A percentile compares a stretch with the other conserved stretches of the same genome.
Evolutionary conservation across 2,113 vertebrate species (phyloP).

Genomic region (Neodon shergylaensis): DNA sequence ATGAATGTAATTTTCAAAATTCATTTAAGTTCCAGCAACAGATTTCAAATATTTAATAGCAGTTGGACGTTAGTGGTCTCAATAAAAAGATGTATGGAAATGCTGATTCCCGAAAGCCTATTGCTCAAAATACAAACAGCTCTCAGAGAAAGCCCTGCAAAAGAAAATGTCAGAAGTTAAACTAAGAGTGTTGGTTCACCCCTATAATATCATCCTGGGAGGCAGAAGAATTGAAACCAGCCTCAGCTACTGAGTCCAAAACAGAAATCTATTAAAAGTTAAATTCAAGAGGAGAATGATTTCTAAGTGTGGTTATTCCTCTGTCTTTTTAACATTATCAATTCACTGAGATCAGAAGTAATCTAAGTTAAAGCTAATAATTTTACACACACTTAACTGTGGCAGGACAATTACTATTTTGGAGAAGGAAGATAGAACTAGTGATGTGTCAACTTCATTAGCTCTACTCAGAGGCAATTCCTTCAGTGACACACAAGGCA

Average conservation of each 20-base stretch:
- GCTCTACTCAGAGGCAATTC: background rate
- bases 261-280: background rate
- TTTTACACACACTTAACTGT: background rate
- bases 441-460: background rate
- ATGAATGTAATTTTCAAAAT: background rate
- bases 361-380: background rate
- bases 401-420: background rate
- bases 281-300: background rate
- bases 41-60: background rate
- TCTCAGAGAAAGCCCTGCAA: background rate
- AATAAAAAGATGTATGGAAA: conserved; percentile 18
- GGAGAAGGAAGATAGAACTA: background rate
- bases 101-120: background rate
- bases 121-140: background rate
- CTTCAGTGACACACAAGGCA: background rate
- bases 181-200: background rate
- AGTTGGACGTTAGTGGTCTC: background rate
- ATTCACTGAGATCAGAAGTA: conserved; percentile 15
- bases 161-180: background rate
- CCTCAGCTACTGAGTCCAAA: background rate
- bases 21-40: conserved; percentile 2
- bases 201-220: background rate
- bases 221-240: background rate
- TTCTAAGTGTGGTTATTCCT: background rate
- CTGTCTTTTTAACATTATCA: conserved; percentile 2